These are phyloP conservation scores for Sander lucioperca DNA, from an alignment of 2,113 vertebrate genomes.

Conservation along the genomic window DNA sequence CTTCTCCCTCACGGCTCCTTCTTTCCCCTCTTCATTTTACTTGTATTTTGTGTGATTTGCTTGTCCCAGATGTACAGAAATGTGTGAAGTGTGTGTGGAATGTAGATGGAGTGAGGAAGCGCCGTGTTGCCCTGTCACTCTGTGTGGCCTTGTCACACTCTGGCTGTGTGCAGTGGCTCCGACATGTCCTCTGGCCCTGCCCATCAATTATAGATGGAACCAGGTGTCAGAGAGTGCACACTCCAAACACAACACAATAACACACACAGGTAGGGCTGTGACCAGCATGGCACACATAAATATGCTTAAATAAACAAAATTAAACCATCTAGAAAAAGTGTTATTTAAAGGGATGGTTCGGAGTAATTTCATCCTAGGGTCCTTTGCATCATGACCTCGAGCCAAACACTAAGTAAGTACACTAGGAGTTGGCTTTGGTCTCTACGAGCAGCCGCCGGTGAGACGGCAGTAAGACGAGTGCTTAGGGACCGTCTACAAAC, in stretches of 20 bases:
- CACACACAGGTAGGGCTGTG: neutral
- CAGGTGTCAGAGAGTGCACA: slow-evolving; percentile 49
- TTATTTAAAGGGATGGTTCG: no score
- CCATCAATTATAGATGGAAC: slow-evolving; percentile 76
- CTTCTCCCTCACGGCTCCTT: neutral
- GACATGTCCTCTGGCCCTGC: slow-evolving; percentile 69
- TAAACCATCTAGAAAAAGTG: neutral
- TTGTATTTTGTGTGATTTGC: slow-evolving; percentile 25
- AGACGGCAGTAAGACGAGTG: no score
- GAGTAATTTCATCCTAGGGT: no score
- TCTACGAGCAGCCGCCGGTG: no score
- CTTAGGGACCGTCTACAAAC: no score
- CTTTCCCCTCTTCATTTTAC: slow-evolving; percentile 1
- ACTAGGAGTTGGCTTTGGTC: no score
- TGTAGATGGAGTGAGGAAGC: slow-evolving; percentile 54
- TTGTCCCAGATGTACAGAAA: slow-evolving; percentile 23
- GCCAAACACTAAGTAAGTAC: no score
- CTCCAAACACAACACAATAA: slow-evolving; percentile 33
- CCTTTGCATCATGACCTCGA: no score
- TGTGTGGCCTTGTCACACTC: slow-evolving; percentile 69
- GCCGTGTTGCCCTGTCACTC: slow-evolving; percentile 54
- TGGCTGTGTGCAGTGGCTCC: slow-evolving; percentile 51
- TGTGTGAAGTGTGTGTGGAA: slow-evolving; percentile 62
- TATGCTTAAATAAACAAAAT: slow-evolving; percentile 31
- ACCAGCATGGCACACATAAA: slow-evolving; percentile 30